These are phyloP conservation scores for Phymanthus crucifer DNA, from an alignment of 92 coral and sea anemone genomes.

Conservation along the genomic window DNA sequence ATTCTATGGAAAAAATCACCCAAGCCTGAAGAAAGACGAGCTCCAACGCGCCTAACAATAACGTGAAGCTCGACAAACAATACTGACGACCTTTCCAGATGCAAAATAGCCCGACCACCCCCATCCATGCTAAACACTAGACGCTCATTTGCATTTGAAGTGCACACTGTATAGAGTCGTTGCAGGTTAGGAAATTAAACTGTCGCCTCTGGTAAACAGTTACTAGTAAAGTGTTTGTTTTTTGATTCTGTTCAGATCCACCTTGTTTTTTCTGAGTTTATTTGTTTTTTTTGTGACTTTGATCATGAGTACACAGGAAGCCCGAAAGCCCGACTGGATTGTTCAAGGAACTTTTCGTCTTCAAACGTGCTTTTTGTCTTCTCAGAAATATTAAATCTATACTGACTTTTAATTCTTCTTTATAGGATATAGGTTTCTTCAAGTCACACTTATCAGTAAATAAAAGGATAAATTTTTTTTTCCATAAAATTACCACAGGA, in stretches of 20 bases:
- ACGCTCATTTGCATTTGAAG: conserved; percentile 39
- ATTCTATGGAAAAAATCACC: conserved; percentile 31
- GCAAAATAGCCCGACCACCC: conserved; percentile 5
- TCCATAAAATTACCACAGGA: neutral
- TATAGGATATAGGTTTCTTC: neutral
- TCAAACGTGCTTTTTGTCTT: no score
- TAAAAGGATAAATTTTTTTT: neutral
- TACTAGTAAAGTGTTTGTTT: conserved; percentile 31
- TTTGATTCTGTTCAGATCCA: neutral
- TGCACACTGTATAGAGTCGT: neutral
- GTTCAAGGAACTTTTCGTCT: no score
- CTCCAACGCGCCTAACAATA: neutral
- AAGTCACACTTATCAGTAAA: neutral
- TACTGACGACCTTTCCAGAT: conserved; percentile 12
- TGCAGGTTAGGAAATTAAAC: conserved; percentile 8
- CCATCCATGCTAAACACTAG: conserved; percentile 26
- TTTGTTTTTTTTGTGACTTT: neutral
- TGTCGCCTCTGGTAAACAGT: neutral
- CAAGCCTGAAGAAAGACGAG: conserved; percentile 30
- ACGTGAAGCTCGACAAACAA: conserved; percentile 28
- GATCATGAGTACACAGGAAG: neutral
- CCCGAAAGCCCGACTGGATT: neutral
- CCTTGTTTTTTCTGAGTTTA: neutral
- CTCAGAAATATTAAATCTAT: no score
- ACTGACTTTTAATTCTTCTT: neutral